These are phyloP conservation scores for Sympetrum striolatum DNA, from an alignment of 2,888 invertebrate genomes.

Conservation along the genomic window DNA sequence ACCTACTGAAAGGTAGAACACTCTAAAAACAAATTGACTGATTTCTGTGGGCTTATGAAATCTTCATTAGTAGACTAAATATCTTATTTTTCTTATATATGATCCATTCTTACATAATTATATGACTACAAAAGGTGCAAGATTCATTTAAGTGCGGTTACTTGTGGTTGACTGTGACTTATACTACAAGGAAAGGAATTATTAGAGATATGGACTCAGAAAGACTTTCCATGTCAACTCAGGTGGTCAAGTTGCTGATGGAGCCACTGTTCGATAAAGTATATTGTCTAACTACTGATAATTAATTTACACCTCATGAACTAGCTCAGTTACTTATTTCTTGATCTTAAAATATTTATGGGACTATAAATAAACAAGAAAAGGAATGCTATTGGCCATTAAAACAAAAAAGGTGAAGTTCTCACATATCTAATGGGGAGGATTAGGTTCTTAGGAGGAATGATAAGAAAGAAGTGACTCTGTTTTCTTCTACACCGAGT, in stretches of 20 bases:
- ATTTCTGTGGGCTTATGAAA: too few relatives aligned
- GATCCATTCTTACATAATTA: too few relatives aligned
- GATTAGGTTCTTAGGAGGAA: background rate
- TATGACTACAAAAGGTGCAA: slow-evolving; percentile 50
- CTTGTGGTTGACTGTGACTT: background rate
- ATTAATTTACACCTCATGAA: background rate
- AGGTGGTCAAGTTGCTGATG: slow-evolving; percentile 50
- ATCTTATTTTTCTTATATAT: too few relatives aligned
- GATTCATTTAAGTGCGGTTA: slow-evolving; percentile 48
- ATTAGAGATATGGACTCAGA: slow-evolving; percentile 48
- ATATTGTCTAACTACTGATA: background rate
- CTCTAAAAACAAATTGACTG: too few relatives aligned
- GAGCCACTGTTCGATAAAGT: slow-evolving; percentile 45
- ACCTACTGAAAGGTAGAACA: too few relatives aligned
- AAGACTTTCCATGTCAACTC: slow-evolving; percentile 49
- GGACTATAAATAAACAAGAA: background rate
- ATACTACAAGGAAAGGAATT: slow-evolving; percentile 45
- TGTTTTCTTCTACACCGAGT: background rate
- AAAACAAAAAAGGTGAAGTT: background rate
- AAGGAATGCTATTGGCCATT: too few relatives aligned
- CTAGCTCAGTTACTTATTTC: background rate
- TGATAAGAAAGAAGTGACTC: slow-evolving; percentile 7
- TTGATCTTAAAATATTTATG: background rate
- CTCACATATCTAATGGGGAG: background rate
- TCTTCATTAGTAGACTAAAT: too few relatives aligned